phyloP scores from a whole-genome alignment of 2,888 invertebrate genomes.

The Drosophila pullipes region DNA sequence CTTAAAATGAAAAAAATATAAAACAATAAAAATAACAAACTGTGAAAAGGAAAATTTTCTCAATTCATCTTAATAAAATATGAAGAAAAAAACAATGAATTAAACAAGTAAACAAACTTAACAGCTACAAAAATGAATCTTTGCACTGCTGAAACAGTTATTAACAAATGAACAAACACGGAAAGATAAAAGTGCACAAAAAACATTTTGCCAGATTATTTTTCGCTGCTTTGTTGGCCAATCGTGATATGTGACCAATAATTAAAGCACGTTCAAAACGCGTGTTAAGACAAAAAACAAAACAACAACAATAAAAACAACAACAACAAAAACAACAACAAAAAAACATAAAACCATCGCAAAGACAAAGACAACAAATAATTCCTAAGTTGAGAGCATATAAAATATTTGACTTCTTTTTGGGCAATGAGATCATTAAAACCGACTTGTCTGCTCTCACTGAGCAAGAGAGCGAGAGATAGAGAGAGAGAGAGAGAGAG shows the following conservation, averaged over 20 bases:
- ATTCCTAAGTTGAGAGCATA: constrained; percentile 39
- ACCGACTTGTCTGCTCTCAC: constrained; percentile 22
- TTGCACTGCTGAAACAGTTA: neutral
- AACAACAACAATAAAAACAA: constrained; percentile 13
- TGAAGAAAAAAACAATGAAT: neutral
- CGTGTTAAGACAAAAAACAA: constrained; percentile 48
- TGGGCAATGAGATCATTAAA: constrained; percentile 65
- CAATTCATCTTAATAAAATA: neutral
- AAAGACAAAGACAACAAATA: constrained; percentile 14
- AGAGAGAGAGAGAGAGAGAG: neutral
- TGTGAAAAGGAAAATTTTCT: neutral
- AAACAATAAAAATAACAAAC: constrained; percentile 1
- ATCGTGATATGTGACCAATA: constrained; percentile 28
- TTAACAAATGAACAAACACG: neutral
- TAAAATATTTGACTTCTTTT: constrained; percentile 55
- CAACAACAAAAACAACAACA: constrained; percentile 25
- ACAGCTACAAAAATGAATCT: neutral
- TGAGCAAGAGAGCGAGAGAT: neutral
- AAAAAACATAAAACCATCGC: neutral
- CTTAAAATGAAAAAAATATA: neutral
- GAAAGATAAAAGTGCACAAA: constrained; percentile 3
- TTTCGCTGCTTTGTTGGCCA: constrained; percentile 63
- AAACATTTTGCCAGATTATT: constrained; percentile 13
- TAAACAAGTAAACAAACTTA: neutral
- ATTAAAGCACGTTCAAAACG: constrained; percentile 62